Evolutionary conservation across 2,888 invertebrate genomes (phyloP).

Genomic region (Megamerina dolium): DNA sequence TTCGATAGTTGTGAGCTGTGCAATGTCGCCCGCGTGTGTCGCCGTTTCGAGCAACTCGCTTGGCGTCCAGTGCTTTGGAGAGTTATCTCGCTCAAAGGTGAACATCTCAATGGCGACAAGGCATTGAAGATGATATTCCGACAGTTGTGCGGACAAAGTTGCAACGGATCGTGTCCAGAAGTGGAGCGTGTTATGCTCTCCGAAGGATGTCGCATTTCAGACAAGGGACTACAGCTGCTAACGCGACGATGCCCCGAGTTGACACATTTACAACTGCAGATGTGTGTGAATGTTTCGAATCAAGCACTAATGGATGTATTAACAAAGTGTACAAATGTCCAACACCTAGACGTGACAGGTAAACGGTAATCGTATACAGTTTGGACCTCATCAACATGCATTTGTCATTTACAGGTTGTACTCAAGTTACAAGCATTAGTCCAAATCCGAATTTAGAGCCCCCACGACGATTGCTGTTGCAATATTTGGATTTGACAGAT

Average conservation of each 20-base stretch:
- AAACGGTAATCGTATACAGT: conserved; percentile 26
- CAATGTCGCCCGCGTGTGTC: conserved; percentile 67
- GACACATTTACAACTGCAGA: conserved; percentile 72
- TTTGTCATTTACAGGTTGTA: conserved; percentile 55
- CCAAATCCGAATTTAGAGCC: conserved; percentile 61
- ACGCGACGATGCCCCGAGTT: conserved; percentile 76
- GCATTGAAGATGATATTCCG: conserved; percentile 60
- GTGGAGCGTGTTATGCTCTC: conserved; percentile 62
- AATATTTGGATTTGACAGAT: conserved; percentile 86
- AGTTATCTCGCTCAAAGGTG: conserved; percentile 59
- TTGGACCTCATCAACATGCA: background rate
- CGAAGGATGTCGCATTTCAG: conserved; percentile 67
- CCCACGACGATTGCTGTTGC: conserved; percentile 65
- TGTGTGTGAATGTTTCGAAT: conserved; percentile 68
- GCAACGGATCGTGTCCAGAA: conserved; percentile 62
- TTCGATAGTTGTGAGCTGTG: conserved; percentile 67
- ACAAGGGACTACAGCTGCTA: conserved; percentile 69
- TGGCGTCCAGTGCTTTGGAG: conserved; percentile 76
- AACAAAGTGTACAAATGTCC: conserved; percentile 71
- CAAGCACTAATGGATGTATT: conserved; percentile 71
- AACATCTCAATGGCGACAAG: conserved; percentile 56
- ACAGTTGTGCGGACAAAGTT: conserved; percentile 60
- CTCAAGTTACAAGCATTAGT: conserved; percentile 70
- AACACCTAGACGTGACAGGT: conserved; percentile 83
- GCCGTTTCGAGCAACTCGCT: conserved; percentile 67